phyloP scores from a whole-genome alignment of 2,888 invertebrate species.

The Caenorhabditis macrosperma region DNA sequence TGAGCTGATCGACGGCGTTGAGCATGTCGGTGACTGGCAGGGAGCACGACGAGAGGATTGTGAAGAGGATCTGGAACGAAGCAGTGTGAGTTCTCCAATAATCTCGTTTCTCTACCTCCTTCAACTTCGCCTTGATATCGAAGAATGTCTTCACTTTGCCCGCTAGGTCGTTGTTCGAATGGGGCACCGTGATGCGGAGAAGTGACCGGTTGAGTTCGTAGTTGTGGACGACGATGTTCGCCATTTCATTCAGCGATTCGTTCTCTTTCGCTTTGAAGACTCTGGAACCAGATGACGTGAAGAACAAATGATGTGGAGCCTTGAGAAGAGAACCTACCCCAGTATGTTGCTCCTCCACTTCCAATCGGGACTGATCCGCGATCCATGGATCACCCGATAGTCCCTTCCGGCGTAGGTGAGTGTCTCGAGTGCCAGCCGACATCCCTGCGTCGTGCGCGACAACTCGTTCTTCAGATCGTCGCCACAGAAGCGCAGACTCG shows the following conservation, averaged over 20 bases:
- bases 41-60: conserved; percentile 49
- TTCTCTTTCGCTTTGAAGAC: conserved; percentile 63
- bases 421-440: conserved; percentile 55
- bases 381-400: conserved; percentile 64
- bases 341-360: conserved; percentile 65
- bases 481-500: conserved; percentile 59
- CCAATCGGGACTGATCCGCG: conserved; percentile 65
- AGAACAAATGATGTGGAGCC: neutral
- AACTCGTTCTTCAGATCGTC: conserved; percentile 67
- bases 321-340: conserved; percentile 31
- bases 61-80: conserved; percentile 40
- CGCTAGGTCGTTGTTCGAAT: conserved; percentile 37
- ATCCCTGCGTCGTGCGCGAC: conserved; percentile 59
- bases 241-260: conserved; percentile 63
- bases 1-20: conserved; percentile 51
- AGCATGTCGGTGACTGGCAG: conserved; percentile 61
- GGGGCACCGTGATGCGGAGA: conserved; percentile 53
- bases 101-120: conserved; percentile 39
- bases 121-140: conserved; percentile 58
- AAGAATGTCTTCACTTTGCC: conserved; percentile 36
- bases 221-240: conserved; percentile 62
- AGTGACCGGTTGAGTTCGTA: conserved; percentile 59
- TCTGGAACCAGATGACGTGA: conserved; percentile 21
- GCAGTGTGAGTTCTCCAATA: neutral
- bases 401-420: conserved; percentile 52